These are phyloP conservation scores for Pristionchus exspectatus DNA, from an alignment of 2,888 invertebrate genomes.

Conservation along the genomic window DNA sequence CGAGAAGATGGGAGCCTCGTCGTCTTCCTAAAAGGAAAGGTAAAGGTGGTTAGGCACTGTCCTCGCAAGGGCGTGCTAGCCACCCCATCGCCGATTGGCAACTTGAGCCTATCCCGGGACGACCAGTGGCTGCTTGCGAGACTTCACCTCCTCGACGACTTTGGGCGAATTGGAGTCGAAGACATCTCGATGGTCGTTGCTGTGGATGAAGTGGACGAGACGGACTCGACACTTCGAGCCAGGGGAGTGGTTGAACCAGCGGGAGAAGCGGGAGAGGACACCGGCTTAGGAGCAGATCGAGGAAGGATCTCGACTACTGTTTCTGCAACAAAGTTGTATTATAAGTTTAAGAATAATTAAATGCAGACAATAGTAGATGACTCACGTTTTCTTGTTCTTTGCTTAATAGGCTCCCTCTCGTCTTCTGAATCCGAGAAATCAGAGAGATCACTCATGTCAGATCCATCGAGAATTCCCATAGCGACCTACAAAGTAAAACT, in stretches of 20 bases:
- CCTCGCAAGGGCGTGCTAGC: no score
- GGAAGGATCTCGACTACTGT: neutral
- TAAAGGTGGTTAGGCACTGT: no score
- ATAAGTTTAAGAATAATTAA: no score
- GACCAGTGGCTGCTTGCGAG: no score
- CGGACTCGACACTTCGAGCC: neutral
- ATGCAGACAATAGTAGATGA: neutral
- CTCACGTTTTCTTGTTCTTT: neutral
- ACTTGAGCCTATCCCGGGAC: no score
- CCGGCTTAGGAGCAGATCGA: neutral
- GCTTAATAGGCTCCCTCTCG: neutral
- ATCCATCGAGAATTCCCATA: neutral
- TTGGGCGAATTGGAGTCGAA: neutral
- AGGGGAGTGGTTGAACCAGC: neutral
- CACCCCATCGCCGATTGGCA: no score
- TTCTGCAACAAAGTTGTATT: neutral
- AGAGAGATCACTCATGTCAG: constrained; percentile 2
- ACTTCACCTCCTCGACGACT: neutral
- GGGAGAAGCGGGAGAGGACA: neutral
- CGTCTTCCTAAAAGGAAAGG: neutral
- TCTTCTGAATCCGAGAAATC: constrained; percentile 34
- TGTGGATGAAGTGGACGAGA: neutral
- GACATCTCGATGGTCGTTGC: neutral
- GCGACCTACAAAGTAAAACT: neutral
- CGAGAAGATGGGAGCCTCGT: neutral